These are phyloP conservation scores for Schlechtendalia chinensis DNA, from an alignment of 1,140 invertebrate genomes.

Conservation along the genomic window DNA sequence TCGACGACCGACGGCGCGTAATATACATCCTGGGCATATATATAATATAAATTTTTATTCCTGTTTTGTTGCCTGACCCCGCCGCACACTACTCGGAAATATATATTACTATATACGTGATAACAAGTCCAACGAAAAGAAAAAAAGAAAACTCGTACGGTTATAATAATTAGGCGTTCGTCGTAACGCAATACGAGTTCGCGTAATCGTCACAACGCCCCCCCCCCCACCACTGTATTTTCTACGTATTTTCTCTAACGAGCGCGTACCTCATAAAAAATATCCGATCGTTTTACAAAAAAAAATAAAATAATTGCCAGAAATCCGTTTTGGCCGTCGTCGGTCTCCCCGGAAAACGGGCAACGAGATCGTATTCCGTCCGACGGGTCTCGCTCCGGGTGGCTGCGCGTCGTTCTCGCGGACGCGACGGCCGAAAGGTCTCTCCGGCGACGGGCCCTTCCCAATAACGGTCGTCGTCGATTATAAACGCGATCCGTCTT, in stretches of 20 bases:
- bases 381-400: no score
- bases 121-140: not conserved
- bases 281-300: not conserved
- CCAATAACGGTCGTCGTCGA: no score
- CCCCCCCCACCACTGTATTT: not conserved
- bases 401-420: no score
- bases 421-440: no score
- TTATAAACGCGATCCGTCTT: no score
- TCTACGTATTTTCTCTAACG: not conserved
- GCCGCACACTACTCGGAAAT: not conserved
- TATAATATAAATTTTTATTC: conserved; percentile 15
- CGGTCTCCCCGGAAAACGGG: no score
- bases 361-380: no score
- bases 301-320: not conserved
- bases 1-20: conserved; percentile 16
- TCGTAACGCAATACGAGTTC: not conserved
- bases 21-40: conserved; percentile 23
- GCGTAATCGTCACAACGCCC: no score
- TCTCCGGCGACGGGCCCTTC: no score
- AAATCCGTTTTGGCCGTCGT: no score
- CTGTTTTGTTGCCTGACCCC: not conserved
- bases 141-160: conserved; percentile 15
- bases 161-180: conserved; percentile 23
- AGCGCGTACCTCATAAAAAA: not conserved
- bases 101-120: no score